These are phyloP conservation scores for Agrypnus murinus DNA, from an alignment of 2,888 invertebrate genomes.

Conservation along the genomic window DNA sequence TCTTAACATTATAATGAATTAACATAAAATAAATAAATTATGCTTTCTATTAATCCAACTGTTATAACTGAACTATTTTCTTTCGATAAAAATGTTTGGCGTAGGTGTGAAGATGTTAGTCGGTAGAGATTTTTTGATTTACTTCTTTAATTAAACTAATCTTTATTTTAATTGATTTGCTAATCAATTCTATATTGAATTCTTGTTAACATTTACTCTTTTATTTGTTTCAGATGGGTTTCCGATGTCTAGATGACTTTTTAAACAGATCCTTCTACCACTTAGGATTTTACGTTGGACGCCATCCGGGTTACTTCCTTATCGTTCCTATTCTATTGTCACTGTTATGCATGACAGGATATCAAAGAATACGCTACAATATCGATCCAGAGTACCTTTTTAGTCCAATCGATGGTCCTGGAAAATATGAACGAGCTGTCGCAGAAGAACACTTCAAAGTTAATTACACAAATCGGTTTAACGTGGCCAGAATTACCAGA, in stretches of 20 bases:
- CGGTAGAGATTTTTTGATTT: too few species aligned
- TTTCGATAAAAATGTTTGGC: too few species aligned
- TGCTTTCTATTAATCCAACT: too few species aligned
- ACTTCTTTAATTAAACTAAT: too few species aligned
- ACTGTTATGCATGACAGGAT: constrained; percentile 88
- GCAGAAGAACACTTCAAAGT: constrained; percentile 91
- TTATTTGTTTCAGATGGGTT: constrained; percentile 78
- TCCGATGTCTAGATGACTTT: constrained; percentile 86
- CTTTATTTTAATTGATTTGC: neutral
- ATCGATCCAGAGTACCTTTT: constrained; percentile 96
- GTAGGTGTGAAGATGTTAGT: too few species aligned
- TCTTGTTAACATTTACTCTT: neutral
- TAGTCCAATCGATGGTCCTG: constrained; percentile 90
- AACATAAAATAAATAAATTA: too few species aligned
- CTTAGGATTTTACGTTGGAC: constrained; percentile 85
- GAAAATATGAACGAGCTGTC: constrained; percentile 86
- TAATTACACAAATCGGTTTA: constrained; percentile 90
- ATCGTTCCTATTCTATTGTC: constrained; percentile 89
- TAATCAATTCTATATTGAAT: neutral
- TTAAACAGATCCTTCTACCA: constrained; percentile 88
- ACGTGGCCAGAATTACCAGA: constrained; percentile 90
- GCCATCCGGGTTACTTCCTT: constrained; percentile 90
- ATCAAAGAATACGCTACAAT: constrained; percentile 89
- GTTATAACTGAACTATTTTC: too few species aligned
- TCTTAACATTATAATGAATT: too few species aligned